Base-by-base conservation (phyloP, 1,140 invertebrate species). In the Vollenhovia emeryi region DNA sequence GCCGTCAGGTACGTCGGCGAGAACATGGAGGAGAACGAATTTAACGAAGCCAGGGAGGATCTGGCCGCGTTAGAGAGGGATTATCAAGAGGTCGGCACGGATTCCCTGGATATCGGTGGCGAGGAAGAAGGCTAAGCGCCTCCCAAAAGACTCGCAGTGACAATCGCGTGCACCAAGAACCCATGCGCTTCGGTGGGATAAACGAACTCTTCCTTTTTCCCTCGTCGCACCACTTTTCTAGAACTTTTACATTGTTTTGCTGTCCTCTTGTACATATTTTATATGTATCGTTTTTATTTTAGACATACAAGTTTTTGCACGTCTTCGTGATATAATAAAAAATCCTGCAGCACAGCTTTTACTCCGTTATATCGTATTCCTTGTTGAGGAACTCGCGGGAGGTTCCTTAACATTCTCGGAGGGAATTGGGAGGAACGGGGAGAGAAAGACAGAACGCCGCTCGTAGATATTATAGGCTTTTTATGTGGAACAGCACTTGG, bases 41-140 rank as follows among this genome's bases (percentile, higher is more conserved):
- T 97, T 93, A 95, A 94, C 45, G 96, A 97, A 91, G 97, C 97
- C 48, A 93, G 98, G 78, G 98, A 98, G 94, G 97, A 98, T 95
- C 94, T 96, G 15, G 95, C 89, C 0, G 89, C 88, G 0, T 68
- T 90, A 36, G 89, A 96, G 91, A 96, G 96, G 87, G 96, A 96
- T 78, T 93, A 93, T 59, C 90, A 93, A 50, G 93, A 93, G 75
- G 93, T 93, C 13, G 93, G 87, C 1, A 87, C 91, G 57, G 93
- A 93, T 71, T 90, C 94, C 30, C 91, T 93, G 36, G 95, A 94
- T 40, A 83, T 74, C 21, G 89, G 78, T 11, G 92, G 86, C 21
- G 92, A 80, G 33, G 88, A 88, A 24, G 88, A 89, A 84, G 33
- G 69, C 11, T 90, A 66, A 75, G 30, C 11, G 5, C 21, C 3